Evolutionary conservation across 2,797 vertebrate genomes (phyloP).

Genomic region (Manis crassicaudata): DNA sequence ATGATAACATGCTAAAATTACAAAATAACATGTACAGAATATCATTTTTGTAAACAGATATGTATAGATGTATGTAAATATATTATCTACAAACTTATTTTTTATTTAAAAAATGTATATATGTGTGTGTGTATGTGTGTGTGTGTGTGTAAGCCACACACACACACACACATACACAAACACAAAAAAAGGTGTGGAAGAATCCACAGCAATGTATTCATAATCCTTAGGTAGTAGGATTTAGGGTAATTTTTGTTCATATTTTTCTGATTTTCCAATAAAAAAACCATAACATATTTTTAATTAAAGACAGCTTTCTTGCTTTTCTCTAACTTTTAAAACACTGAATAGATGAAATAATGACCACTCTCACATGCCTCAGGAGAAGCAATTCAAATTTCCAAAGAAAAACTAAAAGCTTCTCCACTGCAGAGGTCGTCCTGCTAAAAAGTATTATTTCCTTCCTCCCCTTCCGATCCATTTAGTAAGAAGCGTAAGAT

Average conservation of each 20-base stretch:
- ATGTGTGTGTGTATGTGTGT: fast-evolving
- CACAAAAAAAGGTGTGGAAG: background rate
- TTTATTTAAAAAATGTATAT: background rate
- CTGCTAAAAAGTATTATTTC: background rate
- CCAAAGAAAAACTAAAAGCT: background rate
- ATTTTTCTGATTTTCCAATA: conserved; percentile 46
- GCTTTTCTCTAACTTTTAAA: conserved; percentile 46
- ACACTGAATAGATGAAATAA: conserved; percentile 18
- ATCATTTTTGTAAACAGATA: conserved; percentile 34
- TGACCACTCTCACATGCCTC: background rate
- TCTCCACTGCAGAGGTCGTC: background rate
- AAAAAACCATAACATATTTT: conserved; percentile 51
- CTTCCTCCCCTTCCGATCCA: background rate
- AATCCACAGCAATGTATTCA: background rate
- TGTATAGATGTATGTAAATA: background rate
- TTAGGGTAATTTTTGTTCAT: conserved; percentile 31
- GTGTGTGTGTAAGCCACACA: background rate
- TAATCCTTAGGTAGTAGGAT: background rate
- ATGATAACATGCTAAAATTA: background rate
- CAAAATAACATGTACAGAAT: background rate
- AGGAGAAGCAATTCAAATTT: conserved; percentile 40
- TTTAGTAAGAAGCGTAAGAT: background rate
- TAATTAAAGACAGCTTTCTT: conserved; percentile 19
- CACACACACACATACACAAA: background rate
- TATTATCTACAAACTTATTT: background rate